A percentile compares a stretch with the other conserved stretches of the same genome.
Evolutionary conservation across 2,113 vertebrate species (phyloP).

Genomic region (Gallinago jamesoni): DNA sequence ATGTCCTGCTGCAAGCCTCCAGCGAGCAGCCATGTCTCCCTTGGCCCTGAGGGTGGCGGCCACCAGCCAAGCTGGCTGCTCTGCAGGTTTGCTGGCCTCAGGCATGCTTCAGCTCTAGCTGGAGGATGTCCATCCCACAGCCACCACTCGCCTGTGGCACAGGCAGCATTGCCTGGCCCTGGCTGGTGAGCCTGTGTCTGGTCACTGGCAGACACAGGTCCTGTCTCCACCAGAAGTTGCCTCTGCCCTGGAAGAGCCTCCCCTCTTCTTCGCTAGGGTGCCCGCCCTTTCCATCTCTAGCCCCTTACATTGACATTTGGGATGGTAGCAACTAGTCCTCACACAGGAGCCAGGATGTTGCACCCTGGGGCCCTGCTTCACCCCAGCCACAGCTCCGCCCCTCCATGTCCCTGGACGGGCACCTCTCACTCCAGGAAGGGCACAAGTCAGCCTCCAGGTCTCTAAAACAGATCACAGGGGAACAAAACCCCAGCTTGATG

Average conservation of each 20-base stretch:
- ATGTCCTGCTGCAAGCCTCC: background rate
- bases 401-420: fast-evolving
- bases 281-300: background rate
- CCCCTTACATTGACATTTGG: background rate
- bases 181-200: background rate
- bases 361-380: background rate
- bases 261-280: background rate
- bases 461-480: background rate
- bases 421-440: background rate
- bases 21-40: background rate
- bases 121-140: background rate
- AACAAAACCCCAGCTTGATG: background rate
- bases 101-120: conserved; percentile 26
- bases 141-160: background rate
- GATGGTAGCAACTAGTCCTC: background rate
- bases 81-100: conserved; percentile 88
- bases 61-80: conserved; percentile 10
- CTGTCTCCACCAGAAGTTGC: background rate
- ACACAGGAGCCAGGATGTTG: fast-evolving
- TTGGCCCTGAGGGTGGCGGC: fast-evolving
- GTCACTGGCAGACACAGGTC: conserved; percentile 9
- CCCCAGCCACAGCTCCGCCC: background rate
- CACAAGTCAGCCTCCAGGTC: background rate
- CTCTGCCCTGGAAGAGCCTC: background rate
- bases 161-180: background rate